Conservation (phyloP, 1,140 invertebrate genomes). For the Diploscapter pachys region DNA sequence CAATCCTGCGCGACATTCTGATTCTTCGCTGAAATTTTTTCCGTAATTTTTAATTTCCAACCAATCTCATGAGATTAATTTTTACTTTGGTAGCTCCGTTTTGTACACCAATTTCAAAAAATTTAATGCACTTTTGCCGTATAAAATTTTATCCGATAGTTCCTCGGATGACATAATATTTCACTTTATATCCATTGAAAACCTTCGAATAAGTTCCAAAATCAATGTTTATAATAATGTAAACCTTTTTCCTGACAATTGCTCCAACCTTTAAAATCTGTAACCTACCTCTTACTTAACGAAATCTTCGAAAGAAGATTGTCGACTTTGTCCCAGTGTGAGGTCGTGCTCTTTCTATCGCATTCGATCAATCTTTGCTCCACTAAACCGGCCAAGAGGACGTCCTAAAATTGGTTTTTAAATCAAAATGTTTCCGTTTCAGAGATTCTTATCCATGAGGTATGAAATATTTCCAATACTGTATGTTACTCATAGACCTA, state of each 20-base stretch:
- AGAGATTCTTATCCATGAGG: no score
- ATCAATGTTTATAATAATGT: no score
- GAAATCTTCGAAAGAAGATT: conserved; percentile 20
- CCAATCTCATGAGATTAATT: background rate
- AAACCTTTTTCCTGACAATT: background rate
- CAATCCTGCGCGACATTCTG: conserved; percentile 28
- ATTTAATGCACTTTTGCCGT: no score
- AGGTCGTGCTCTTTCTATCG: conserved; percentile 27
- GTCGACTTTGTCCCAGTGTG: conserved; percentile 36
- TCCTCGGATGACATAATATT: no score
- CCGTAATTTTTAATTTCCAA: background rate
- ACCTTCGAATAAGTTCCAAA: background rate
- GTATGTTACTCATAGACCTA: no score
- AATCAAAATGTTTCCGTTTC: no score
- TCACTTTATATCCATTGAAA: no score
- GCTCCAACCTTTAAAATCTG: background rate
- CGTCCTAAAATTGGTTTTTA: conserved; percentile 2
- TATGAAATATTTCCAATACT: no score
- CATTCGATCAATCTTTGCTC: conserved; percentile 31
- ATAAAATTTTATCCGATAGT: no score
- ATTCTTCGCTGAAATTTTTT: conserved; percentile 29
- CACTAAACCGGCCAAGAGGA: conserved; percentile 18
- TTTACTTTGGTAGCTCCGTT: no score
- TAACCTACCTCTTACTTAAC: conserved; percentile 28
- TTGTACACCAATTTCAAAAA: no score